Evolutionary conservation across 2,888 invertebrate genomes (phyloP), one percentile per base, ranked within the genome.

Genomic region (Azorinus chamasolen): DNA sequence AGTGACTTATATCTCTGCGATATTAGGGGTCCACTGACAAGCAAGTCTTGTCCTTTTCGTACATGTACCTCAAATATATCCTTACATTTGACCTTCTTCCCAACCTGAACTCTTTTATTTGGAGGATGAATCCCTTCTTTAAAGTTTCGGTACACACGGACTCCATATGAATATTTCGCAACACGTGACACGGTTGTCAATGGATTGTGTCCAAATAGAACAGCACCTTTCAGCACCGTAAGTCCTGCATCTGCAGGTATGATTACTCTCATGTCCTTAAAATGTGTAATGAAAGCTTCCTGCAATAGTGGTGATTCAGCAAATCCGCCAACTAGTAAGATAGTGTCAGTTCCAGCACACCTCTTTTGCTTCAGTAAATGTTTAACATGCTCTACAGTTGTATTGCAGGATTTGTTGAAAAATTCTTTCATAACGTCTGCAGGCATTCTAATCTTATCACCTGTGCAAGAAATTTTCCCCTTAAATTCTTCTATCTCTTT

Each of bases 171-270:
- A 37, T 54, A 83, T 59, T 76, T 83, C 20, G 83, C 81, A 27
- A 83, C 62, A 22, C 84, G 66, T 1, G 83, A 80, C 5, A 64
- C 54, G 39, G 83, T 83, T 16, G 77, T 75, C 5, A 74, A 57
- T 0, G 85, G 82, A 25, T 74, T 72, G 32, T 83, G 83, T 4
- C 83, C 85, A 79, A 73, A 83, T 10, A 83, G 55, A 2, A 85
- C 83, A n/a, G 83, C 85, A 16, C 85, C 85, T 54, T 85, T 85
- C 12, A 85, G 64, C 4, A 85, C 83, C 14, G 77, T 81, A n/a
- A 86, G 55, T 12, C 83, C 83, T 12, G 84, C 83, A 20, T 86
- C 84, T 39, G 72, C 79, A 8, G 86, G 86, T 51, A 83, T 82
- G 20, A 84, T 83, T 1, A 86, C 51, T 12, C 80, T 50, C 41